Base-by-base conservation (phyloP, 2,888 invertebrate species). In the Phyllotreta striolata region DNA sequence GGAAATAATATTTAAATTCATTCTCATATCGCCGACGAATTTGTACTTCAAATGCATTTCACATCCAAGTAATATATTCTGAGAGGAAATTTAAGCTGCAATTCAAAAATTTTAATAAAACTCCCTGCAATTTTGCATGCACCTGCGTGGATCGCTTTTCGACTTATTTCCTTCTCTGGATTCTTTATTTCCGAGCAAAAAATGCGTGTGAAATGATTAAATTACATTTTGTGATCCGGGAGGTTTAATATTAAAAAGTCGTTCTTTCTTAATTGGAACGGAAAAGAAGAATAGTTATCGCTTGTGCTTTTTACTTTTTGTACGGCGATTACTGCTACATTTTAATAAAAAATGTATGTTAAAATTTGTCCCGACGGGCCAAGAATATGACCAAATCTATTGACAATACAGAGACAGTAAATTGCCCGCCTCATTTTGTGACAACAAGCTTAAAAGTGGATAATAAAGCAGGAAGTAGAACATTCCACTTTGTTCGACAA, bases 51-150 rank as follows among this genome's bases (percentile, higher is more conserved):
- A 56, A 56, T 56, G 41, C 56, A 44, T 44, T 56, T 35, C 56
- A 44, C 39, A 56, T 39, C 44, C 56, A 37, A 44, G 56, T 56
- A 56, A 56, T 56, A 56, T 56, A 44, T 56, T 56, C 44, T 14
- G 44, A 44, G 44, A 44, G 44, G 37, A 44, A 56, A 56, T 56
- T 56, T 56, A 56, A 56, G 38, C 43, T 35, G 56, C 43, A 43
- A 55, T 55, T 55, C 43, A 41, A 56, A 56, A 56, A 44, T 56
- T 56, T 56, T 56, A 56, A 56, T 56, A 56, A 56, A 56, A 56
- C 44, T 35, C 12, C 10, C 40, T 44, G 56, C 43, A 35, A 35
- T 56, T 56, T 35, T 41, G 56, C 43, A 44, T 56, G 35, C 56
- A 56, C 44, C 56, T 43, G 56, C 56, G 43, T 41, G 10, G 24